Percentiles rank a stretch among this genome's conserved stretches.
Evolutionary conservation across 2,797 vertebrate species (phyloP).

Genomic region (Falco cherrug): DNA sequence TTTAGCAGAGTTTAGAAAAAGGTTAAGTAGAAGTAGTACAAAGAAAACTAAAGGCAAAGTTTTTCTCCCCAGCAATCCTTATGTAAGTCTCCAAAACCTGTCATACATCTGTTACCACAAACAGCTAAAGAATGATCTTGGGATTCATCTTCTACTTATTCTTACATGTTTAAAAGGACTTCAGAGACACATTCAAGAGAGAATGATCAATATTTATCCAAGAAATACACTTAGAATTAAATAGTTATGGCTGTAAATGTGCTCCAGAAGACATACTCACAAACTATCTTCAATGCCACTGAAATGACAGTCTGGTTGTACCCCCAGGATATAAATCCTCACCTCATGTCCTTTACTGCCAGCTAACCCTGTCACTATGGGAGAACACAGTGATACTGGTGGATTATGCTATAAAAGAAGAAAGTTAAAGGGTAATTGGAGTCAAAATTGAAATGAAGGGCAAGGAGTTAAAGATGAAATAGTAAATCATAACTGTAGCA

Average conservation of each 20-base stretch:
- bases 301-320: background rate
- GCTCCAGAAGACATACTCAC: background rate
- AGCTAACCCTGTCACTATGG: background rate
- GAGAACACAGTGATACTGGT: background rate
- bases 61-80: background rate
- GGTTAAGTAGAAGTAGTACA: background rate
- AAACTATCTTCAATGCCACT: background rate
- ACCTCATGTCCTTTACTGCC: background rate
- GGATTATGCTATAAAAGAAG: background rate
- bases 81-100: background rate
- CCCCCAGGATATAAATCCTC: background rate
- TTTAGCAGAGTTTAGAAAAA: background rate
- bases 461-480: background rate
- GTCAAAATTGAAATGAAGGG: background rate
- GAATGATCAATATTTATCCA: background rate
- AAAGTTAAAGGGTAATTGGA: background rate
- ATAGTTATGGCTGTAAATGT: background rate
- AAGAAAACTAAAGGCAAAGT: background rate
- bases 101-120: background rate
- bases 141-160: background rate
- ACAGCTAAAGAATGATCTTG: background rate
- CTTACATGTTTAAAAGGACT: background rate
- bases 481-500: background rate
- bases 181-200: background rate
- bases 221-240: background rate